A percentile compares a stretch with the other conserved stretches of the same genome.
These are phyloP conservation scores for Pseudomyrmex flavicornis DNA, from an alignment of 1,140 invertebrate genomes.

Conservation along the genomic window DNA sequence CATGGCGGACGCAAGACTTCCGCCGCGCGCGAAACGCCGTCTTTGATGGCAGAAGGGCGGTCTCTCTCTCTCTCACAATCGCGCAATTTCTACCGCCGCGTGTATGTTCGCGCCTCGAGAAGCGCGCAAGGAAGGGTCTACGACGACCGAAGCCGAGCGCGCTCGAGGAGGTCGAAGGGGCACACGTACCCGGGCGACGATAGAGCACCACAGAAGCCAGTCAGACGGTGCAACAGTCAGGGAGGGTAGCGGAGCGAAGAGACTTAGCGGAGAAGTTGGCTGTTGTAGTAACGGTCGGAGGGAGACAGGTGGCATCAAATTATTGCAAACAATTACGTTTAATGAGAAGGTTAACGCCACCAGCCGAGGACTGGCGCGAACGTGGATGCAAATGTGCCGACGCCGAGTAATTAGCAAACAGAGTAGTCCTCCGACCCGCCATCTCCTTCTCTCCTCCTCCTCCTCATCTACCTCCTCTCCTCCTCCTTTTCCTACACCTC, in stretches of 20 bases:
- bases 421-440: slow-evolving; percentile 65
- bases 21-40: slow-evolving; percentile 7
- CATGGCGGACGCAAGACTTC: slow-evolving; percentile 25
- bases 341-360: slow-evolving; percentile 81
- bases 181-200: slow-evolving; percentile 9
- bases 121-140: background rate
- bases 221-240: slow-evolving; percentile 65
- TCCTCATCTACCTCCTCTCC: background rate
- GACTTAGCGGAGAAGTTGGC: slow-evolving; percentile 64
- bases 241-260: slow-evolving; percentile 53
- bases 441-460: slow-evolving; percentile 17
- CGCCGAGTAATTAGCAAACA: slow-evolving; percentile 81
- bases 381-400: slow-evolving; percentile 80
- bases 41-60: background rate
- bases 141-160: background rate
- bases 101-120: slow-evolving; percentile 47
- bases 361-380: slow-evolving; percentile 69
- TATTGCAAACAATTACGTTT: slow-evolving; percentile 83
- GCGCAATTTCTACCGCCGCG: slow-evolving; percentile 40
- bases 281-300: slow-evolving; percentile 62
- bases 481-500: background rate
- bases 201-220: slow-evolving; percentile 57
- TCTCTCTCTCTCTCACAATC: slow-evolving; percentile 11
- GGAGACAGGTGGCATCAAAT: slow-evolving; percentile 80
- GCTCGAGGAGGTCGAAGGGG: background rate